Evolutionary conservation across 2,888 invertebrate genomes (phyloP).

Genomic region (Muschampia plurimacula): DNA sequence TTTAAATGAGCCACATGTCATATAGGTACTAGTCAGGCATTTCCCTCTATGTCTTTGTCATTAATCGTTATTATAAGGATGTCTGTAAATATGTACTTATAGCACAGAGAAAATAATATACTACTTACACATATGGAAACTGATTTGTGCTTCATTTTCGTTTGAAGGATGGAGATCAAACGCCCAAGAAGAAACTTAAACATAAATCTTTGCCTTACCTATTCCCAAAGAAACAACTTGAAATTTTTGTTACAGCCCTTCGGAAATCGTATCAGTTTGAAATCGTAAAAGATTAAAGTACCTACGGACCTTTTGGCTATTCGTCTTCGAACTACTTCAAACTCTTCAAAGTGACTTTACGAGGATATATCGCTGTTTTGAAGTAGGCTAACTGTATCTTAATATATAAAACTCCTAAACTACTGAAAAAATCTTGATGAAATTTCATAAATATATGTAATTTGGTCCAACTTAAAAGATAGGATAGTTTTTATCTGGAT

Average conservation of each 20-base stretch:
- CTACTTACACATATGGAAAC: too few relatives aligned
- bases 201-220: slow-evolving; percentile 25
- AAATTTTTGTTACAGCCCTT: slow-evolving; percentile 22
- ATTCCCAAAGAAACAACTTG: slow-evolving; percentile 10
- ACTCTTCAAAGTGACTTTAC: slow-evolving; percentile 1
- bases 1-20: too few relatives aligned
- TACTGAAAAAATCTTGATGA: too few relatives aligned
- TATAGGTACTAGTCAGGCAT: too few relatives aligned
- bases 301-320: slow-evolving; percentile 13
- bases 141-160: neutral
- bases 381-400: neutral
- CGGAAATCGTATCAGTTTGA: slow-evolving; percentile 19
- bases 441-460: too few relatives aligned
- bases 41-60: too few relatives aligned
- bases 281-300: slow-evolving; percentile 19
- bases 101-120: too few relatives aligned
- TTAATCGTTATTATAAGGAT: too few relatives aligned
- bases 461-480: too few relatives aligned
- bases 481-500: too few relatives aligned
- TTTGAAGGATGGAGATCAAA: neutral
- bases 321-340: slow-evolving; percentile 13
- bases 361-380: neutral
- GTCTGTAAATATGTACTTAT: too few relatives aligned
- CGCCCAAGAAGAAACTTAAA: neutral
- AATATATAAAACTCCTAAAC: too few relatives aligned